phyloP scores from a whole-genome alignment of 1,140 invertebrate genomes.

The Tetramorium alpestre region DNA sequence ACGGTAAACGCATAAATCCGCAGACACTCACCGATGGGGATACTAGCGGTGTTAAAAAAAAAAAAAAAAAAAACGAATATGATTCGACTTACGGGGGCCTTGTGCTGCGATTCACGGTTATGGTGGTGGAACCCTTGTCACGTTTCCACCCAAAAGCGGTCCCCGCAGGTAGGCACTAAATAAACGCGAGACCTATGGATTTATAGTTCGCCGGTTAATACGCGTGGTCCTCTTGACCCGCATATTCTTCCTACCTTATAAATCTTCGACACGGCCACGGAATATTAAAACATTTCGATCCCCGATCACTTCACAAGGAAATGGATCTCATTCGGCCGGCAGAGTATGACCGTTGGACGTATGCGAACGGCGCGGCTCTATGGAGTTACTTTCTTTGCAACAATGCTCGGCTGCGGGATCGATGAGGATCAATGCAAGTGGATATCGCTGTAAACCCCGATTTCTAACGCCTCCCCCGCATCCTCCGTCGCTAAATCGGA shows the following conservation, averaged over 20 bases:
- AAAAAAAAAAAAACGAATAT: neutral
- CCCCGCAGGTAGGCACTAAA: constrained; percentile 64
- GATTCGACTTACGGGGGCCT: constrained; percentile 49
- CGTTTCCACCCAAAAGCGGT: constrained; percentile 60
- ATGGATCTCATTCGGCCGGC: constrained; percentile 44
- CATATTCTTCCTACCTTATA: constrained; percentile 72
- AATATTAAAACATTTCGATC: constrained; percentile 74
- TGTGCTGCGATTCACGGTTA: constrained; percentile 56
- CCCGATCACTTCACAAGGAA: constrained; percentile 30
- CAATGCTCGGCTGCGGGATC: constrained; percentile 64
- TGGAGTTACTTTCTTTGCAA: constrained; percentile 34
- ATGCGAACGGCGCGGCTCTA: neutral
- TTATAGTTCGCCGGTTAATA: constrained; percentile 72
- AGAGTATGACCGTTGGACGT: constrained; percentile 62
- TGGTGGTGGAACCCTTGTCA: constrained; percentile 47
- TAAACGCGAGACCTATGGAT: constrained; percentile 63
- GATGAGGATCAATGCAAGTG: constrained; percentile 71
- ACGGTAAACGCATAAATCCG: constrained; percentile 63
- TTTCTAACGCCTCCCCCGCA: neutral
- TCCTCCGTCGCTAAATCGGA: constrained; percentile 62
- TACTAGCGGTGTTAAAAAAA: constrained; percentile 68
- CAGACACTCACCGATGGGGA: constrained; percentile 37
- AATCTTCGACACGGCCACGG: constrained; percentile 63
- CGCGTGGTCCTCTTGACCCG: constrained; percentile 71
- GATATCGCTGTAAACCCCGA: constrained; percentile 71